Evolutionary conservation across 2,113 vertebrate species (phyloP).

Genomic region (Desmodus rotundus): DNA sequence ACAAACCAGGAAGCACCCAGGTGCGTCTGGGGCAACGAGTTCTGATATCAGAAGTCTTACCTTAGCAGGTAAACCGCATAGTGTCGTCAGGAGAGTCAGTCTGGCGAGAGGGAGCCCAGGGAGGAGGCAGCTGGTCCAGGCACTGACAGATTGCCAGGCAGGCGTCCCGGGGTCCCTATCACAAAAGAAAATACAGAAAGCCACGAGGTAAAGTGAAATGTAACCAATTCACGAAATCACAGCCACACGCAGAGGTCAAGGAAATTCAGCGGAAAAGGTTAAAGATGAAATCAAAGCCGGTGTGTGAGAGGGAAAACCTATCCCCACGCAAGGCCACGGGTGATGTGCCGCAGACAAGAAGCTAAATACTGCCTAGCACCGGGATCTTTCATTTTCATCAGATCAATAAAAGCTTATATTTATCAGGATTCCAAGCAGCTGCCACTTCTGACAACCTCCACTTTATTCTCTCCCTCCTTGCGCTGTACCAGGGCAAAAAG

Average conservation of each 20-base stretch:
- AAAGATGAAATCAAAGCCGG: constrained; percentile 98
- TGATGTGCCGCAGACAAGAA: constrained; percentile 95
- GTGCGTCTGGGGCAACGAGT: constrained; percentile 39
- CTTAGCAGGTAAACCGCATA: constrained; percentile 98
- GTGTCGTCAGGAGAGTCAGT: constrained; percentile 90
- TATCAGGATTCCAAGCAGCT: constrained; percentile 99
- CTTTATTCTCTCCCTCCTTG: constrained; percentile 94
- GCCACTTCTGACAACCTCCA: constrained; percentile 99
- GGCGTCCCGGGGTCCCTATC: constrained; percentile 81
- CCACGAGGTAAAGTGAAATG: constrained; percentile 87
- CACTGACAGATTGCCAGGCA: constrained; percentile 80
- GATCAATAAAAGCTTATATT: constrained; percentile 99
- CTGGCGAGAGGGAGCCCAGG: constrained; percentile 85
- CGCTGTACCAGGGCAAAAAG: constrained; percentile 89
- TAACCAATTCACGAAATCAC: constrained; percentile 92
- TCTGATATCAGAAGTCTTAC: constrained; percentile 82
- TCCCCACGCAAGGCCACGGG: constrained; percentile 94
- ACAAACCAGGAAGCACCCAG: not conserved
- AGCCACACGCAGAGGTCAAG: constrained; percentile 93
- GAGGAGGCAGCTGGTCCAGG: constrained; percentile 78
- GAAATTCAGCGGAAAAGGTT: constrained; percentile 95
- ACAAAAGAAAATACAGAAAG: constrained; percentile 77
- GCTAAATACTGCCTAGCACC: constrained; percentile 98
- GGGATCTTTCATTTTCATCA: constrained; percentile 99
- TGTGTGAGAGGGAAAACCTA: constrained; percentile 94